Percentiles rank a stretch among this genome's conserved stretches.
phyloP scores from a whole-genome alignment of 2,113 vertebrate genomes.

The Syrmaticus mikado region DNA sequence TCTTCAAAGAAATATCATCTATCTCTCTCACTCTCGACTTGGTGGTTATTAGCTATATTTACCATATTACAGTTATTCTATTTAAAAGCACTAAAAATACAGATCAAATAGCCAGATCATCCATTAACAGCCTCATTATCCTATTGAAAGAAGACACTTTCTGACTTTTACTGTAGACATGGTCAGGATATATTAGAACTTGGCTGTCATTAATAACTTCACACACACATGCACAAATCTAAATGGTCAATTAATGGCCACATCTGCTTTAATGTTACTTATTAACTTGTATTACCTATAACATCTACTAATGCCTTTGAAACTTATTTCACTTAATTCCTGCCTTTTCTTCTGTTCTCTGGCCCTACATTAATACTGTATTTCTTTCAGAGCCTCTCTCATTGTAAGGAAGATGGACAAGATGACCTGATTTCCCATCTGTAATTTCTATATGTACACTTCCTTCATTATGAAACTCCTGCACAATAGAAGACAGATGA shows the following conservation, averaged over 20 bases:
- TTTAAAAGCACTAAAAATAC: constrained; percentile 60
- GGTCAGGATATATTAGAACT: constrained; percentile 42
- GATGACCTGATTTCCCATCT: constrained; percentile 45
- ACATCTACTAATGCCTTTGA: constrained; percentile 9
- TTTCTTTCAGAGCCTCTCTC: constrained; percentile 17
- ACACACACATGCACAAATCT: background rate
- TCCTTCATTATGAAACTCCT: constrained; percentile 46
- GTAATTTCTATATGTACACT: constrained; percentile 58
- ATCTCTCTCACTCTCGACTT: background rate
- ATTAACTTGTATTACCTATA: constrained; percentile 24
- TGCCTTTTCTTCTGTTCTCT: constrained; percentile 40
- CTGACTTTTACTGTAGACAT: constrained; percentile 42
- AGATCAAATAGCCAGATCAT: constrained; percentile 52
- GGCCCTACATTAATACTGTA: background rate
- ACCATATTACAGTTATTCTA: constrained; percentile 47
- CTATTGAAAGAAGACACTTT: constrained; percentile 35
- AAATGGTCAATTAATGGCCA: constrained; percentile 57
- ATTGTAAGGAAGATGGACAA: constrained; percentile 24
- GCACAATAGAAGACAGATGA: constrained; percentile 55
- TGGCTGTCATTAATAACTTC: constrained; percentile 47
- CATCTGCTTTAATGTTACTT: constrained; percentile 50
- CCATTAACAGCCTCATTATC: constrained; percentile 60
- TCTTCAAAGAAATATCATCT: background rate
- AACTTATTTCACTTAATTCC: constrained; percentile 43
- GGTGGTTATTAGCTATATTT: constrained; percentile 5